These are phyloP conservation scores for Latrodectus hesperus DNA, from an alignment of 2,888 invertebrate genomes.

Conservation along the genomic window DNA sequence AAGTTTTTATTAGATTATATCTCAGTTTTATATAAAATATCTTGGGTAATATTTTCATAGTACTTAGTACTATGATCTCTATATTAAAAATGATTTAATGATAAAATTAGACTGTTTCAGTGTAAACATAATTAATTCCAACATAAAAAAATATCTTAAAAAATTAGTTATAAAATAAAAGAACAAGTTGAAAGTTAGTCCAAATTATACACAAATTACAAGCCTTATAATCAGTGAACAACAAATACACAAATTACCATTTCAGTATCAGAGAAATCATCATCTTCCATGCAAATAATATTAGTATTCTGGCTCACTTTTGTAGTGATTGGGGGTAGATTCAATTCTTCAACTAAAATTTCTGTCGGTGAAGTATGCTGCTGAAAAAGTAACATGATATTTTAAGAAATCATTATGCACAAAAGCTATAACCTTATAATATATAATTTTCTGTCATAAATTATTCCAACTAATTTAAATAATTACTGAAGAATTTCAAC, in stretches of 20 bases:
- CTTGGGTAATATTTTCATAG: too few relatives aligned
- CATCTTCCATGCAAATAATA: slow-evolving; percentile 97
- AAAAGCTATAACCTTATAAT: background rate
- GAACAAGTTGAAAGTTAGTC: too few relatives aligned
- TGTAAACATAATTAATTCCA: too few relatives aligned
- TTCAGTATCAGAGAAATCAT: slow-evolving; percentile 91
- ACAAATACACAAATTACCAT: slow-evolving; percentile 77
- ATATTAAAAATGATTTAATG: too few relatives aligned
- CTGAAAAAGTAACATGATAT: background rate
- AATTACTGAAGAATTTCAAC: background rate
- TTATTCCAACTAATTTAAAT: background rate
- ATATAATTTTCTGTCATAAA: background rate
- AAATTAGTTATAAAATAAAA: too few relatives aligned
- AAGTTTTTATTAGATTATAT: too few relatives aligned
- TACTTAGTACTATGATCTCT: too few relatives aligned
- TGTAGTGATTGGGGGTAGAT: slow-evolving; percentile 34
- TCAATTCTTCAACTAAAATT: slow-evolving; percentile 14
- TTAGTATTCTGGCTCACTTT: slow-evolving; percentile 75
- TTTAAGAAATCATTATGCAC: background rate
- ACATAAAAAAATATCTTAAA: too few relatives aligned
- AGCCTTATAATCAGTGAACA: slow-evolving; percentile 3
- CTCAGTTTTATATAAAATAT: too few relatives aligned
- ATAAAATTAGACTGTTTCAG: too few relatives aligned
- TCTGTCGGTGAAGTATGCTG: slow-evolving; percentile 75
- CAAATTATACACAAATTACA: background rate